phyloP scores from a whole-genome alignment of 2,888 invertebrate genomes.

The Priocnemis perturbator region DNA sequence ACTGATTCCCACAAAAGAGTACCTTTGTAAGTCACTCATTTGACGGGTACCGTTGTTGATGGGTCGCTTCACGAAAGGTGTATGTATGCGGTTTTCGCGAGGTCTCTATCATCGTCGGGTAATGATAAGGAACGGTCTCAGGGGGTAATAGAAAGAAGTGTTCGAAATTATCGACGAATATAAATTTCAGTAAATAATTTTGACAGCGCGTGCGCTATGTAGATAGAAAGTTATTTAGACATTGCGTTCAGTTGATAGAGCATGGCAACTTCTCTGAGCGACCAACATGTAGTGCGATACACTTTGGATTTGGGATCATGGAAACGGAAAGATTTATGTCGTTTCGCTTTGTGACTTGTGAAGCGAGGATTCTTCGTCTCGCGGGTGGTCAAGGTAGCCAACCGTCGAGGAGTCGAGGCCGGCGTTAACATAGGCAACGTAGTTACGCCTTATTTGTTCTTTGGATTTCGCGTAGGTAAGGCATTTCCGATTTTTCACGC shows the following conservation, averaged over 20 bases:
- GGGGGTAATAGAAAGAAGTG: too few relatives aligned
- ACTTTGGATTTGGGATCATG: background rate
- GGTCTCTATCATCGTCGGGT: background rate
- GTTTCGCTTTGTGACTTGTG: background rate
- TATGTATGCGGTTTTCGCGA: background rate
- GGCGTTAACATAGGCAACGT: slow-evolving; percentile 27
- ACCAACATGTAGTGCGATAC: slow-evolving; percentile 17
- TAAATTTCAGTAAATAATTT: too few relatives aligned
- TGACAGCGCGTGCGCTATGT: too few relatives aligned
- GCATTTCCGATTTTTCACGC: slow-evolving; percentile 71
- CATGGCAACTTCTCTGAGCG: background rate
- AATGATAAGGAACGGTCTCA: background rate
- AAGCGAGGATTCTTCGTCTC: slow-evolving; percentile 30
- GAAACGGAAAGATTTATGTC: slow-evolving; percentile 21
- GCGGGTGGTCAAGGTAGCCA: slow-evolving; percentile 46
- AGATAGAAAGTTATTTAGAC: too few relatives aligned
- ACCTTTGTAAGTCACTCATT: too few relatives aligned
- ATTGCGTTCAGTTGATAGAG: too few relatives aligned
- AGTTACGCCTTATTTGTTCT: slow-evolving; percentile 61
- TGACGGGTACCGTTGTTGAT: too few relatives aligned
- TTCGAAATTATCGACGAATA: too few relatives aligned
- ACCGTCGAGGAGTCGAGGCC: slow-evolving; percentile 26
- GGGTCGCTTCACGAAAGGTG: background rate
- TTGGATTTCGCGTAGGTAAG: slow-evolving; percentile 54
- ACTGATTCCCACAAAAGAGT: too few relatives aligned